These are phyloP conservation scores for Balearica regulorum DNA, from an alignment of 2,797 vertebrate species.

Conservation along the genomic window DNA sequence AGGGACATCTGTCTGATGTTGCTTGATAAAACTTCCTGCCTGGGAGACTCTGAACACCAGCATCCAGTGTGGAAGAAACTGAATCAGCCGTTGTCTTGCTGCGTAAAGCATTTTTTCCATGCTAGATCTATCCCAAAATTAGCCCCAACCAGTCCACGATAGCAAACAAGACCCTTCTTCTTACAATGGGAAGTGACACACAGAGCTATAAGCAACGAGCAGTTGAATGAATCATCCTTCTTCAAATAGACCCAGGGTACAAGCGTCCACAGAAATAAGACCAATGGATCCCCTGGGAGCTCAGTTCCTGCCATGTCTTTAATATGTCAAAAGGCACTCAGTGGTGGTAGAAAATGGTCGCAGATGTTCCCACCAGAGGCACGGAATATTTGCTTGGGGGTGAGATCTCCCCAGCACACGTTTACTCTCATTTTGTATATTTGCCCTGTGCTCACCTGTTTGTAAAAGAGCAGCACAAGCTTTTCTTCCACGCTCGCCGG, in stretches of 20 bases:
- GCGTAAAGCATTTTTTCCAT: neutral
- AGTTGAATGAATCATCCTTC: constrained; percentile 33
- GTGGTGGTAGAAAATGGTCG: neutral
- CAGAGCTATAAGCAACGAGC: neutral
- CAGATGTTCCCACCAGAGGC: constrained; percentile 10
- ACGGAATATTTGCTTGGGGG: neutral
- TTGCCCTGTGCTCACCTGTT: neutral
- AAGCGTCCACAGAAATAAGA: constrained; percentile 17
- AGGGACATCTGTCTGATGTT: constrained; percentile 26
- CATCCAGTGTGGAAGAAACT: neutral
- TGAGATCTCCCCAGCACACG: neutral
- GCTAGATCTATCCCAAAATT: constrained; percentile 29
- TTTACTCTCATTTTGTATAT: neutral
- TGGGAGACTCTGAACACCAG: neutral
- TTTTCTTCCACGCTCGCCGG: neutral
- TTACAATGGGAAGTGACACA: constrained; percentile 25
- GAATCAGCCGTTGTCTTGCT: neutral
- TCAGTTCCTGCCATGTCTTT: constrained; percentile 37
- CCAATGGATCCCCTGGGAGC: constrained; percentile 17
- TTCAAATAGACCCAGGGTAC: constrained; percentile 33
- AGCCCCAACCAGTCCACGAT: neutral
- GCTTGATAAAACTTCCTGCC: neutral
- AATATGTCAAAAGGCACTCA: constrained; percentile 28
- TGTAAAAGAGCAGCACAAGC: neutral
- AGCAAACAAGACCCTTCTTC: constrained; percentile 19